Evolutionary conservation across 1,140 invertebrate genomes (phyloP).

Genomic region (Mamestra configurata): DNA sequence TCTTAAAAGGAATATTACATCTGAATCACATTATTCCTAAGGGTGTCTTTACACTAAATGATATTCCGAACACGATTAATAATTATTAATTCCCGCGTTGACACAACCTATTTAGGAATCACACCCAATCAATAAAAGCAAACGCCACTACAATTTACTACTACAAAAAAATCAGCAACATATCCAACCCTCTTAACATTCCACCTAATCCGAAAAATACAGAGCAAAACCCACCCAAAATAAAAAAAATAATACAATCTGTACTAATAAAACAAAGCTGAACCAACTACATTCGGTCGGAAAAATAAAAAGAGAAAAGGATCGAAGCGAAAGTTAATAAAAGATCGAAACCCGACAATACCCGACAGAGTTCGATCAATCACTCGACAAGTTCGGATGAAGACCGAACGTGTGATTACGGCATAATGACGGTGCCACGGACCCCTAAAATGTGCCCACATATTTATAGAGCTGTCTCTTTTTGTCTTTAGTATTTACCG

Average conservation of each 20-base stretch:
- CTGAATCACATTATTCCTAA: too few species aligned
- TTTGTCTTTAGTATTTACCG: constrained; percentile 29
- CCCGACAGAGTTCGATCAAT: constrained; percentile 33
- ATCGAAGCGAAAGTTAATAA: constrained; percentile 40
- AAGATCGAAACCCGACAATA: constrained; percentile 31
- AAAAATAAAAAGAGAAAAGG: constrained; percentile 10
- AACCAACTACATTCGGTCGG: constrained; percentile 8
- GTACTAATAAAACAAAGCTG: constrained; percentile 31
- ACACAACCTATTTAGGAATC: not conserved
- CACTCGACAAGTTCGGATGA: constrained; percentile 46
- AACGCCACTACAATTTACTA: not conserved
- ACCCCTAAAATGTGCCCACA: constrained; percentile 40
- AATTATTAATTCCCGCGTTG: too few species aligned
- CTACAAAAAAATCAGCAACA: not conserved
- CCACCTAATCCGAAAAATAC: constrained; percentile 7
- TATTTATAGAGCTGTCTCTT: constrained; percentile 35
- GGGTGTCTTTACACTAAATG: too few species aligned
- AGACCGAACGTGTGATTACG: constrained; percentile 42
- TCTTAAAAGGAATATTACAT: too few species aligned
- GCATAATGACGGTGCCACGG: constrained; percentile 43
- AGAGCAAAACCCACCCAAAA: not conserved
- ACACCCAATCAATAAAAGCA: not conserved
- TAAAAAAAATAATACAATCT: constrained; percentile 6
- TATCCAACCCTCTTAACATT: not conserved
- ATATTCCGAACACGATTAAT: too few species aligned